Percentiles rank a stretch among this genome's conserved stretches.
Evolutionary conservation across 1,140 invertebrate species (phyloP).

Genomic region (Cyphomyrmex costatus): DNA sequence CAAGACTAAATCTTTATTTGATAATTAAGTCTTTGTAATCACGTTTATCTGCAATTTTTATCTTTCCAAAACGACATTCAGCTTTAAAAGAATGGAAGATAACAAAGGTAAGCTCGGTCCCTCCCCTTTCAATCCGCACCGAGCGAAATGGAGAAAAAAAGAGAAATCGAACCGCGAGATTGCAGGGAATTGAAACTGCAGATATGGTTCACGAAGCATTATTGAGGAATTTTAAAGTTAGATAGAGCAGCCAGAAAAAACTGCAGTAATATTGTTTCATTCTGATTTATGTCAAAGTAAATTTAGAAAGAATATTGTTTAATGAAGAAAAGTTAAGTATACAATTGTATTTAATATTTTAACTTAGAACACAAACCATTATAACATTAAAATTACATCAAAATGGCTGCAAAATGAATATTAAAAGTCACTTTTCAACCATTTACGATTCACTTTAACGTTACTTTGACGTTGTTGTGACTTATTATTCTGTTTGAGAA

Average conservation of each 20-base stretch:
- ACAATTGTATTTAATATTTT: background rate
- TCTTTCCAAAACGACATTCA: background rate
- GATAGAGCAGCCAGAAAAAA: conserved; percentile 20
- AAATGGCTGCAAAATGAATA: too few relatives aligned
- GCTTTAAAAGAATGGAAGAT: background rate
- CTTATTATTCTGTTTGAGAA: too few relatives aligned
- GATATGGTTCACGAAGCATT: conserved; percentile 22
- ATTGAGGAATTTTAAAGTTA: conserved; percentile 45
- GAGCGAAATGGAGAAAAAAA: conserved; percentile 24
- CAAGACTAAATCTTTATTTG: background rate
- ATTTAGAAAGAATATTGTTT: background rate
- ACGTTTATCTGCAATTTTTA: background rate
- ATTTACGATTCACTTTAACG: too few relatives aligned
- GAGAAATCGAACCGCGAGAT: conserved; percentile 50
- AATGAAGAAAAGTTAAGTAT: background rate
- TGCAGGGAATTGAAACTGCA: conserved; percentile 38
- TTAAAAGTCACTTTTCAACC: too few relatives aligned
- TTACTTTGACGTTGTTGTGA: too few relatives aligned
- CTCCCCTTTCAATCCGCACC: background rate
- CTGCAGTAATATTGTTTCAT: background rate
- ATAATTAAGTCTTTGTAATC: background rate
- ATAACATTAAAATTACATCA: too few relatives aligned
- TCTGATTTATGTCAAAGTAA: background rate
- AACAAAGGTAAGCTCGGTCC: background rate
- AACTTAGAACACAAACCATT: too few relatives aligned